A percentile compares a stretch with the other conserved stretches of the same genome.
Evolutionary conservation across 2,113 vertebrate genomes (phyloP).

Genomic region (Abramis brama): DNA sequence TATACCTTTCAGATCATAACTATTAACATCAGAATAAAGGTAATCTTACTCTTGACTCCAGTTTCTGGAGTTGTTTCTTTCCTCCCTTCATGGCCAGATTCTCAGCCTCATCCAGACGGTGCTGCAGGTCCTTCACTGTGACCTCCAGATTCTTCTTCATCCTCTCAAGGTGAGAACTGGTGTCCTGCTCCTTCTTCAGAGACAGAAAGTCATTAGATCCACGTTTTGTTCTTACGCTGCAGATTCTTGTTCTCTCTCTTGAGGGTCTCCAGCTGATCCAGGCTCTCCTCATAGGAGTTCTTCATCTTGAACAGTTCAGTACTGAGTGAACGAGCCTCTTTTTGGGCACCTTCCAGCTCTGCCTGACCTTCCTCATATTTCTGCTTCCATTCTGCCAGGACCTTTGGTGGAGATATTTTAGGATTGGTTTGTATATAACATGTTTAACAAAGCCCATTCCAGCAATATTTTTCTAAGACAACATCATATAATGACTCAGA

Average conservation of each 20-base stretch:
- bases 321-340: conserved; percentile 80
- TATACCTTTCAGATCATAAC: too few relatives aligned
- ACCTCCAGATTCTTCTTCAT: conserved; percentile 97
- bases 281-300: conserved; percentile 79
- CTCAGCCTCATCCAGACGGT: conserved; percentile 90
- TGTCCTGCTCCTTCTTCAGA: conserved; percentile 89
- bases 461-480: too few relatives aligned
- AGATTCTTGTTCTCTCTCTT: conserved; percentile 59
- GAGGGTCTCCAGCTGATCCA: conserved; percentile 70
- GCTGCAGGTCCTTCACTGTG: conserved; percentile 79
- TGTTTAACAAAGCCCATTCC: neutral
- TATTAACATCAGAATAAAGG: neutral
- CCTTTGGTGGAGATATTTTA: neutral
- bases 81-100: conserved; percentile 85
- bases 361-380: conserved; percentile 66
- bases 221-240: conserved; percentile 24
- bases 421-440: too few relatives aligned
- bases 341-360: conserved; percentile 79
- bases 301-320: conserved; percentile 86
- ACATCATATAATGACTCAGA: too few relatives aligned
- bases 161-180: conserved; percentile 87
- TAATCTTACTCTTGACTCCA: conserved; percentile 61
- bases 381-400: conserved; percentile 53
- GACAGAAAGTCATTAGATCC: too few relatives aligned
- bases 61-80: conserved; percentile 87